phyloP scores from a whole-genome alignment of 2,113 vertebrate genomes.

The Fregata magnificens region DNA sequence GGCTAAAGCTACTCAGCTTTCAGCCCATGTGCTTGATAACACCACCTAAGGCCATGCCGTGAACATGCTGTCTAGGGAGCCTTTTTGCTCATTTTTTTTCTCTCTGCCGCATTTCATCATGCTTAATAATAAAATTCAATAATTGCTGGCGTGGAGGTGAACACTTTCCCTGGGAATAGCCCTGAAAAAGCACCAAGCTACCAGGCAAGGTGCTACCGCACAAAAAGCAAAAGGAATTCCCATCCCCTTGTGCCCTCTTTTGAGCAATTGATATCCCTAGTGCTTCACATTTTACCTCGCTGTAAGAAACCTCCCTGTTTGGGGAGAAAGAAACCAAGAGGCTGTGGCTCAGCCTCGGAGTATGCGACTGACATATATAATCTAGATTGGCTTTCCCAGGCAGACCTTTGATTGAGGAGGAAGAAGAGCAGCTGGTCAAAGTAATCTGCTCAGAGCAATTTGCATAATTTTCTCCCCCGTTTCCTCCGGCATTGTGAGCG shows the following conservation, averaged over 20 bases:
- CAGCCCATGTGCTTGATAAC: background rate
- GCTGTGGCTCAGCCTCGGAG: background rate
- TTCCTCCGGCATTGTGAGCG: constrained; percentile 73
- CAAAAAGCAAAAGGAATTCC: background rate
- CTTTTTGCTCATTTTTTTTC: background rate
- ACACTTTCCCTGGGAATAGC: background rate
- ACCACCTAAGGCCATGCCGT: background rate
- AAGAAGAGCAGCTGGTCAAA: constrained; percentile 76
- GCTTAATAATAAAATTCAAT: constrained; percentile 46
- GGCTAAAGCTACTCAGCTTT: constrained; percentile 15
- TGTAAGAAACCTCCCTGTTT: background rate
- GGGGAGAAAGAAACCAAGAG: background rate
- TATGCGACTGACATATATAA: constrained; percentile 44
- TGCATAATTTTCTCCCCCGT: constrained; percentile 73
- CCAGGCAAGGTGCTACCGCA: background rate
- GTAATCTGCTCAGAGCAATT: constrained; percentile 73
- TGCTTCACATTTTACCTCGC: background rate
- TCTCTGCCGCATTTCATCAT: background rate
- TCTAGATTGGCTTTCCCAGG: constrained; percentile 63
- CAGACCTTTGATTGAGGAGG: constrained; percentile 65
- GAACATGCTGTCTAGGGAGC: background rate
- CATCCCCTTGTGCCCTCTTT: background rate
- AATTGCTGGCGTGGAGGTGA: background rate
- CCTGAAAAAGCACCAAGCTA: background rate
- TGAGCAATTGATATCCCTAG: background rate